Evolutionary conservation across 2,113 vertebrate species (phyloP).

Genomic region (Erythrocercus mccallii): DNA sequence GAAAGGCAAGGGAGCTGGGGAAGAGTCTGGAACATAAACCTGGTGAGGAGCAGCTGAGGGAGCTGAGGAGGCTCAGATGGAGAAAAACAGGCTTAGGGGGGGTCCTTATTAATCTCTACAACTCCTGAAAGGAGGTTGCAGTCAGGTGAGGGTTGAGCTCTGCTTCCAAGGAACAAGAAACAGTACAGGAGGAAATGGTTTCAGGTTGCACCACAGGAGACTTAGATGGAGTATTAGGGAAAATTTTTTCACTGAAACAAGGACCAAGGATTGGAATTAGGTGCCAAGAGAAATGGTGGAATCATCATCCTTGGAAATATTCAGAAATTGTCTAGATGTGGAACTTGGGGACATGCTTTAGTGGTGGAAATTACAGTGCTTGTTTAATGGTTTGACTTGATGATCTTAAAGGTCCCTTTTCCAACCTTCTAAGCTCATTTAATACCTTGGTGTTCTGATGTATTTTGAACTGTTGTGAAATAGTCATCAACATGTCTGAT

Average conservation of each 20-base stretch:
- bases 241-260: background rate
- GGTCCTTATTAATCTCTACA: background rate
- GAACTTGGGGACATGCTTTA: background rate
- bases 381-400: background rate
- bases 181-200: background rate
- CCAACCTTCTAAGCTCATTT: background rate
- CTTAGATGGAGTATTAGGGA: background rate
- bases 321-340: background rate
- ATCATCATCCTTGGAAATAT: background rate
- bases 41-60: background rate
- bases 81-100: background rate
- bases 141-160: background rate
- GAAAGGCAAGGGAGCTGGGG: background rate
- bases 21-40: background rate
- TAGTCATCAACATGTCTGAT: background rate
- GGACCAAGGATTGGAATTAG: background rate
- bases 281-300: background rate
- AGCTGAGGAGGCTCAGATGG: background rate
- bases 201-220: background rate
- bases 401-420: background rate
- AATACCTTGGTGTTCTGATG: background rate
- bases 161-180: background rate
- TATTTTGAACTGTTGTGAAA: background rate
- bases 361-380: background rate
- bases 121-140: background rate